Conservation (phyloP, 2,113 vertebrate genomes). For the Xyliphius kryptos region DNA sequence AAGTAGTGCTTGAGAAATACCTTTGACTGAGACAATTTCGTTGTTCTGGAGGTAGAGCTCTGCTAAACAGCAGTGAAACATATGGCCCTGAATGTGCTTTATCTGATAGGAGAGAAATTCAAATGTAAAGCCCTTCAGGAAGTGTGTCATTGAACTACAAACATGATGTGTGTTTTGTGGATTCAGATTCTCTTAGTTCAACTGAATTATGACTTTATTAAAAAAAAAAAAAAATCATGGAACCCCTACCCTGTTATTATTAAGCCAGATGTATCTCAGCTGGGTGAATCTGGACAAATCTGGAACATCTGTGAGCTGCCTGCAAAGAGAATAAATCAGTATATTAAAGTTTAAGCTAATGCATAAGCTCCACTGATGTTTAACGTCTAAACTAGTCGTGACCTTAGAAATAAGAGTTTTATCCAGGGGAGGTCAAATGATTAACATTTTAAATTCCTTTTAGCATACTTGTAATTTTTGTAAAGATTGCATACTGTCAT, state of each 20-base stretch:
- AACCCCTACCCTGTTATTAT: conserved; percentile 26
- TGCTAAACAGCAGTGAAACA: conserved; percentile 30
- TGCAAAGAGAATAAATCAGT: background rate
- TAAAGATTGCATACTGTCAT: background rate
- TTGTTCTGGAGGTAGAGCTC: conserved; percentile 35
- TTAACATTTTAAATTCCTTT: too few species aligned
- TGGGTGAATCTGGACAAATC: conserved; percentile 23
- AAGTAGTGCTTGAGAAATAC: too few species aligned
- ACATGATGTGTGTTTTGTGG: too few species aligned
- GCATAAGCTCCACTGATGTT: too few species aligned
- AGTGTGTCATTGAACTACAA: too few species aligned
- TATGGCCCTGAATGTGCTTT: background rate
- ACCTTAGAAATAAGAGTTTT: too few species aligned
- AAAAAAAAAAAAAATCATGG: too few species aligned
- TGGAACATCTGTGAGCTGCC: conserved; percentile 13
- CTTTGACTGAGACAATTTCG: conserved; percentile 14
- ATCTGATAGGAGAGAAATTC: conserved; percentile 10
- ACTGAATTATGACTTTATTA: too few species aligned
- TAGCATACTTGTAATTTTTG: too few species aligned
- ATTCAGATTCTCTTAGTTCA: too few species aligned
- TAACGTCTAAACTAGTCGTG: background rate
- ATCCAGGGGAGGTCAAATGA: too few species aligned
- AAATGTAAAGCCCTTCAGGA: background rate
- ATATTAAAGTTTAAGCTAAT: background rate
- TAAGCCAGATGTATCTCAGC: conserved; percentile 27